Evolutionary conservation across 2,888 invertebrate species (phyloP).

Genomic region (Campoplex nolae): DNA sequence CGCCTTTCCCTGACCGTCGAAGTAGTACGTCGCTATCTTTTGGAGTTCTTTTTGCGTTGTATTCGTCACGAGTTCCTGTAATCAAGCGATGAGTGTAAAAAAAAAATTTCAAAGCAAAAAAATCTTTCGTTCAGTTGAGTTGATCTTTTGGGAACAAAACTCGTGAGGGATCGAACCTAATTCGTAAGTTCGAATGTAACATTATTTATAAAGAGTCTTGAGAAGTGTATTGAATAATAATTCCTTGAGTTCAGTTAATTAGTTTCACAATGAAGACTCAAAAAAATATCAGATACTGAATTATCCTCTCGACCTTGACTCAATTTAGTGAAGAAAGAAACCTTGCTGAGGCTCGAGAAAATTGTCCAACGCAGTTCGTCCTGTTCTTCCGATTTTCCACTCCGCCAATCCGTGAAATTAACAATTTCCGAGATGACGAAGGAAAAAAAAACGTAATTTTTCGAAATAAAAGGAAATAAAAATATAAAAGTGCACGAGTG

Average conservation of each 20-base stretch:
- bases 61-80: constrained; percentile 90
- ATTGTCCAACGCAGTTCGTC: constrained; percentile 21
- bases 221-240: neutral
- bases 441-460: constrained; percentile 21
- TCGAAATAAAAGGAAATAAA: constrained; percentile 11
- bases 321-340: constrained; percentile 37
- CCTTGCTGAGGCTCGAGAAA: constrained; percentile 6
- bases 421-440: constrained; percentile 46
- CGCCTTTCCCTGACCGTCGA: constrained; percentile 99
- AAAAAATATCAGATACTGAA: neutral
- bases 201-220: neutral
- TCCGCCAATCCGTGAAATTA: constrained; percentile 68
- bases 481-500: neutral
- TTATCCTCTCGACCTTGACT: constrained; percentile 16
- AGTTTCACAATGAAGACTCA: neutral
- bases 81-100: constrained; percentile 34
- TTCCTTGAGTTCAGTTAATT: neutral
- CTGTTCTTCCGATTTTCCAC: constrained; percentile 61
- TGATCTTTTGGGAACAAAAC: constrained; percentile 9
- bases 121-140: neutral
- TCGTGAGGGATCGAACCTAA: neutral
- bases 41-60: constrained; percentile 94
- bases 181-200: neutral
- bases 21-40: constrained; percentile 98
- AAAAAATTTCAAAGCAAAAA: neutral